A percentile compares a stretch with the other conserved stretches of the same genome.
Evolutionary conservation across 2,888 invertebrate species (phyloP).

Genomic region (Trissolcus japonicus): DNA sequence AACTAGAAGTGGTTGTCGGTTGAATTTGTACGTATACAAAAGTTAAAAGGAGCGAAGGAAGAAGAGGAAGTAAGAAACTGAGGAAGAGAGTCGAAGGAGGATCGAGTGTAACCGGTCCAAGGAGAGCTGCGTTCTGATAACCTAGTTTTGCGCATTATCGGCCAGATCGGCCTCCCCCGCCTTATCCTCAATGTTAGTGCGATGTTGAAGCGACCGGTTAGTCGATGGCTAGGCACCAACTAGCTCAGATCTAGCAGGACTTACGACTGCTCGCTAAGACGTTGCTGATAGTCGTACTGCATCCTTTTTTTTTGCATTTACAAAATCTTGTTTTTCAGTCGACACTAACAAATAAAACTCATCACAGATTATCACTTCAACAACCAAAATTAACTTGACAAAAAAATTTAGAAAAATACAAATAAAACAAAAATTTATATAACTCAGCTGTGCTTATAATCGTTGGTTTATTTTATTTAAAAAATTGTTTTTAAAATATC

Average conservation of each 20-base stretch:
- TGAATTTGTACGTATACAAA: conserved; percentile 40
- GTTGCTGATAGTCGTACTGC: too few species aligned
- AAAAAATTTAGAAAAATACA: too few species aligned
- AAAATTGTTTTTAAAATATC: too few species aligned
- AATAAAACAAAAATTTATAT: too few species aligned
- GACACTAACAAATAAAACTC: too few species aligned
- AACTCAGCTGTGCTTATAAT: too few species aligned
- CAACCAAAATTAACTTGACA: too few species aligned
- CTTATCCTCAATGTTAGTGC: conserved; percentile 62
- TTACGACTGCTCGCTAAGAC: conserved; percentile 21
- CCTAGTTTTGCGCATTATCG: conserved; percentile 72
- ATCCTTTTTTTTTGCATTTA: too few species aligned
- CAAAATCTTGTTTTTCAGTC: background rate
- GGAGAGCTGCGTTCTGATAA: conserved; percentile 73
- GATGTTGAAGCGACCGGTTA: conserved; percentile 60
- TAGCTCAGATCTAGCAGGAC: conserved; percentile 58
- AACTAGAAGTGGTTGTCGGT: conserved; percentile 28
- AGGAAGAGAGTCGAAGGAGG: conserved; percentile 60
- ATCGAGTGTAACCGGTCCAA: conserved; percentile 70
- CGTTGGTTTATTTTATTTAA: too few species aligned
- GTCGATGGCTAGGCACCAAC: conserved; percentile 58
- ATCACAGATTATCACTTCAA: too few species aligned
- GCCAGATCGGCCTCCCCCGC: conserved; percentile 66
- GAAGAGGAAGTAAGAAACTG: conserved; percentile 52
- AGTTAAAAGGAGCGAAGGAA: conserved; percentile 47